Evolutionary conservation across 1,140 invertebrate species (phyloP).

Genomic region (Drosophila ananassae): DNA sequence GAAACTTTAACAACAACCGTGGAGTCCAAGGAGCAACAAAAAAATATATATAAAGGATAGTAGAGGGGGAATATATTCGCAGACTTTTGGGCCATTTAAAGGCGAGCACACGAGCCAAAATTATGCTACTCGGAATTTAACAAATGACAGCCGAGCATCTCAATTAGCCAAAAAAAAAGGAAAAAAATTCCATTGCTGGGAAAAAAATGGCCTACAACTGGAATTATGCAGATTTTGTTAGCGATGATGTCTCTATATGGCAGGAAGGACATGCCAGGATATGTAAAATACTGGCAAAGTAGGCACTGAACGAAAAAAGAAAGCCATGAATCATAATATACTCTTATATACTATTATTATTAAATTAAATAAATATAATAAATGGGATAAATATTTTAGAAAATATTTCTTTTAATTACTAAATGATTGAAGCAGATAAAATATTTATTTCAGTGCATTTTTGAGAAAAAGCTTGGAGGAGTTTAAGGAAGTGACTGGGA

Average conservation of each 20-base stretch:
- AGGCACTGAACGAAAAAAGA: constrained; percentile 3
- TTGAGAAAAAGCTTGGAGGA: not conserved
- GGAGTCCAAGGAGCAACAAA: not conserved
- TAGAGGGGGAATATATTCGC: not conserved
- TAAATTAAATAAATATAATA: too few species aligned
- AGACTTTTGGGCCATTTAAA: constrained; percentile 36
- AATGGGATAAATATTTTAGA: too few species aligned
- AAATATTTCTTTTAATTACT: too few species aligned
- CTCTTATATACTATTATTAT: too few species aligned
- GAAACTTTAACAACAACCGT: constrained; percentile 26
- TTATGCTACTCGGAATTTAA: constrained; percentile 38
- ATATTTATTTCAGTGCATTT: not conserved
- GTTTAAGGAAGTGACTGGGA: constrained; percentile 6
- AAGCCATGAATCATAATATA: too few species aligned
- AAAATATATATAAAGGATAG: not conserved
- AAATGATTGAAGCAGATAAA: too few species aligned
- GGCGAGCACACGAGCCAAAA: constrained; percentile 22
- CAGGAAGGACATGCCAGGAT: constrained; percentile 20
- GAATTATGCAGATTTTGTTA: constrained; percentile 6
- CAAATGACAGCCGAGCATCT: constrained; percentile 59
- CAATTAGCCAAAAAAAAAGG: constrained; percentile 52
- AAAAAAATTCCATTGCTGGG: constrained; percentile 14
- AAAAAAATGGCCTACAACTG: not conserved
- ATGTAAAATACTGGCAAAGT: constrained; percentile 13
- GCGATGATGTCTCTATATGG: constrained; percentile 33